Percentiles rank a stretch among this genome's conserved stretches.
phyloP scores from a whole-genome alignment of 2,113 vertebrate species.

The Promerops cafer region DNA sequence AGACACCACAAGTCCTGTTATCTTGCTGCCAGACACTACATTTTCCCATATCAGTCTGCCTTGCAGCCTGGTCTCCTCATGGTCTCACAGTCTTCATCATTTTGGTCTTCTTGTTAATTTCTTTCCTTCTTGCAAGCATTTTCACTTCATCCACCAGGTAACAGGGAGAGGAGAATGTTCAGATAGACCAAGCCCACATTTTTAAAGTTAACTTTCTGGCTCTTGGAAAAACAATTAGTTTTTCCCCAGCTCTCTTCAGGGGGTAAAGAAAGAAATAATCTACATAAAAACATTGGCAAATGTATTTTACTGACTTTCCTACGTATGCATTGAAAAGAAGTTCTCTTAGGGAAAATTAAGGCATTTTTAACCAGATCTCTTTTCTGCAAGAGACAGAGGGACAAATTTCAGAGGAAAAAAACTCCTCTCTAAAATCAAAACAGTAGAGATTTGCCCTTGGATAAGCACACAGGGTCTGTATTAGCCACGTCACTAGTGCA shows the following conservation, averaged over 20 bases:
- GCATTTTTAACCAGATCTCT: background rate
- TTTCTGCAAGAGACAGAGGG: background rate
- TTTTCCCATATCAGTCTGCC: constrained; percentile 54
- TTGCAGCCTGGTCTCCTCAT: background rate
- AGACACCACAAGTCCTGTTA: constrained; percentile 43
- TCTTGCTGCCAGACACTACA: constrained; percentile 57
- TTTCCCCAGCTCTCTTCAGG: background rate
- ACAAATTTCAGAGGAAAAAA: background rate
- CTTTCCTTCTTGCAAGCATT: background rate
- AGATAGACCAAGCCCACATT: background rate
- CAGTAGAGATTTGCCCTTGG: background rate
- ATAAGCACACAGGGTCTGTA: background rate
- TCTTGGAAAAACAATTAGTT: background rate
- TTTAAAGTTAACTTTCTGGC: background rate
- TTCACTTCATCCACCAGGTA: background rate
- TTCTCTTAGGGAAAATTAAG: background rate
- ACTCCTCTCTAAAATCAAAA: background rate
- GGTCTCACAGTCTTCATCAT: background rate
- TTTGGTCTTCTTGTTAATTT: background rate
- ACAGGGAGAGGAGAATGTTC: background rate
- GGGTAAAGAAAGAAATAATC: background rate
- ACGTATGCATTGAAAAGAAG: background rate
- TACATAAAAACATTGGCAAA: background rate
- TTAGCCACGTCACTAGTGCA: background rate
- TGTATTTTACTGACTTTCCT: background rate